Percentiles rank a stretch among this genome's conserved stretches.
These are phyloP conservation scores for Trichonephila clavipes DNA, from an alignment of 1,140 invertebrate species.

Conservation along the genomic window DNA sequence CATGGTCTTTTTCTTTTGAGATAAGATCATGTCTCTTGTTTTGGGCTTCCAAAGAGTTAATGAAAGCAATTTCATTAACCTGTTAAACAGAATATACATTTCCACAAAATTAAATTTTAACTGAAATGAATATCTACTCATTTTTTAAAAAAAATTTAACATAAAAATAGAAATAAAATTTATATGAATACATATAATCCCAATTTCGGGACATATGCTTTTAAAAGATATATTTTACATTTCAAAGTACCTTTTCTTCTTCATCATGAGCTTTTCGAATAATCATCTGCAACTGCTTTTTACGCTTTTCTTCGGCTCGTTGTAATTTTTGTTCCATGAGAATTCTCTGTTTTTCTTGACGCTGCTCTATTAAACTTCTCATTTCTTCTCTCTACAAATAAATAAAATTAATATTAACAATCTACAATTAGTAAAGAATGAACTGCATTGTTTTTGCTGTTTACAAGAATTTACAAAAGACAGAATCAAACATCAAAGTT, in stretches of 20 bases:
- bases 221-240: neutral
- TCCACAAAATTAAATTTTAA: too few relatives aligned
- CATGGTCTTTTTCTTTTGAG: slow-evolving; percentile 89
- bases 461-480: too few relatives aligned
- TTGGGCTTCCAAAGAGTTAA: slow-evolving; percentile 96
- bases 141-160: too few relatives aligned
- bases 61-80: slow-evolving; percentile 98
- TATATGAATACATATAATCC: too few relatives aligned
- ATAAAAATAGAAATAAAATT: too few relatives aligned
- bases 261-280: slow-evolving; percentile 98
- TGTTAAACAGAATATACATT: slow-evolving; percentile 74
- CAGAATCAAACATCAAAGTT: too few relatives aligned
- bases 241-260: slow-evolving; percentile 88
- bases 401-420: neutral
- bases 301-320: slow-evolving; percentile 94
- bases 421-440: too few relatives aligned
- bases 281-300: slow-evolving; percentile 89
- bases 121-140: too few relatives aligned
- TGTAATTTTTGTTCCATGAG: slow-evolving; percentile 92
- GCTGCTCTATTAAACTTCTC: slow-evolving; percentile 90
- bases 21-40: slow-evolving; percentile 95
- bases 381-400: slow-evolving; percentile 90
- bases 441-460: too few relatives aligned
- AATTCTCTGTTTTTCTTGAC: slow-evolving; percentile 91
- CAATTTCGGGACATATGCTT: too few relatives aligned